Conservation (phyloP, 2,888 invertebrate species). For the Halictus quadricinctus region DNA sequence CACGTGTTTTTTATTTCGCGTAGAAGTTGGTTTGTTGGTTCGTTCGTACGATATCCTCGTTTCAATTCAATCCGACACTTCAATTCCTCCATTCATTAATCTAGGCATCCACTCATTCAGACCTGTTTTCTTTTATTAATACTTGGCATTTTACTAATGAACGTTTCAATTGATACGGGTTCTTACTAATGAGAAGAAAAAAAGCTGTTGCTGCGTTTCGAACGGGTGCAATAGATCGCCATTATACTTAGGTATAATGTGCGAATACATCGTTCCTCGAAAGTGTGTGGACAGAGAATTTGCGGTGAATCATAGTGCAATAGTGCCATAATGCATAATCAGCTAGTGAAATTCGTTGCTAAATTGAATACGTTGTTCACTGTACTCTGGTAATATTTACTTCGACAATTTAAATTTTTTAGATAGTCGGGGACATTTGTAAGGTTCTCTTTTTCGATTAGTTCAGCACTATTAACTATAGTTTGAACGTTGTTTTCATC, state of each 20-base stretch:
- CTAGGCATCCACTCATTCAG: slow-evolving; percentile 33
- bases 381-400: too few relatives aligned
- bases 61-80: slow-evolving; percentile 17
- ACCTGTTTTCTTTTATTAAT: slow-evolving; percentile 33
- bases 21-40: not conserved
- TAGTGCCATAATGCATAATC: too few relatives aligned
- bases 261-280: not conserved
- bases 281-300: too few relatives aligned
- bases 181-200: not conserved
- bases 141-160: slow-evolving; percentile 24
- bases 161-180: not conserved
- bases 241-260: not conserved
- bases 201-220: not conserved
- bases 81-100: slow-evolving; percentile 31
- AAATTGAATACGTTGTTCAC: too few relatives aligned
- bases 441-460: too few relatives aligned
- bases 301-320: too few relatives aligned
- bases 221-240: not conserved
- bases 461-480: too few relatives aligned
- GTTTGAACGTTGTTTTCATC: slow-evolving; percentile 14
- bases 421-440: too few relatives aligned
- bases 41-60: slow-evolving; percentile 5
- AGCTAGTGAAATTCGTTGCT: too few relatives aligned
- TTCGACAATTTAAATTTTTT: too few relatives aligned
- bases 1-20: not conserved